Evolutionary conservation across 2,888 invertebrate species (phyloP), one percentile per base, ranked within the genome.

Genomic region (Gandaritis pyraliata): DNA sequence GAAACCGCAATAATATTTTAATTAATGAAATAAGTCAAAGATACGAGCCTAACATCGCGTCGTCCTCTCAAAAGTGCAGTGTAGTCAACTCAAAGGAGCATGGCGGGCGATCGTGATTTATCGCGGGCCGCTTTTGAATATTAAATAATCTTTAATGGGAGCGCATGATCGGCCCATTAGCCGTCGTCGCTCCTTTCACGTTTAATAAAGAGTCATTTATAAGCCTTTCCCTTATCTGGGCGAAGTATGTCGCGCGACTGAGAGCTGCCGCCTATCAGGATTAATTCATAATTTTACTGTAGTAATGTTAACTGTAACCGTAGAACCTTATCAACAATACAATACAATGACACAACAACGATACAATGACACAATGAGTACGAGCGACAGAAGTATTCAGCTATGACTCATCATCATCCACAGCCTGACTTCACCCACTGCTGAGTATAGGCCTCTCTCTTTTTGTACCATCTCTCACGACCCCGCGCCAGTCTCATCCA

Each of bases 151-250:
- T 90, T 90, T 91, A 92, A 92, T 92, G 91, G 90, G 90, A 90
- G 91, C 91, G 91, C 92, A 92, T 92, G 92, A 92, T 91, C 90
- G 88, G 87, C 87, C 92, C 92, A 92, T 92, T 92, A 92, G 90
- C 90, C 88, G 87, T 83, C 89, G 87, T 86, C 88, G 88, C 81
- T 92, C 90, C 90, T 90, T 90, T 90, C 91, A 90, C 89, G 88
- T 92, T 91, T 92, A 92, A 92, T 92, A 92, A 92, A 91, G 90
- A 91, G 89, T 90, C 89, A 92, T 92, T 92, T 92, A 92, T 92
- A 92, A 91, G 88, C 88, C 88, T 90, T 87, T 88, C 89, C 87
- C 92, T 92, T 91, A 92, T 92, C 91, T 86, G 87, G 78, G 72
- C 83, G 81, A 84, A 86, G 90, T 91, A 91, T 89, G 91, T 90